Evolutionary conservation across 2,113 vertebrate genomes (phyloP).

Genomic region (Apeltes quadracus): DNA sequence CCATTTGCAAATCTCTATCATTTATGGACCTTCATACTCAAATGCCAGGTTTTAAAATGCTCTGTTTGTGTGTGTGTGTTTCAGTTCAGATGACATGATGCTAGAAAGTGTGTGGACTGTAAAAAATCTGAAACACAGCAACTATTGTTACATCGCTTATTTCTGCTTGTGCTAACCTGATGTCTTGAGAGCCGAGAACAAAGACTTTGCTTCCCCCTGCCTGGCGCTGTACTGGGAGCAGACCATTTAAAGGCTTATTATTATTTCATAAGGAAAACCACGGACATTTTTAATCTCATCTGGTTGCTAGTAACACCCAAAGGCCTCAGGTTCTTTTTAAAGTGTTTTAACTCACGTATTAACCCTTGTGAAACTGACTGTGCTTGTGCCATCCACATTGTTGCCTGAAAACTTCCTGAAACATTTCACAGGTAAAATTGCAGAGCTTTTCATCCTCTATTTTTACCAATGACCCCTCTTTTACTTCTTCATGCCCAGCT

Average conservation of each 20-base stretch:
- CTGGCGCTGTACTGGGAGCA: background rate
- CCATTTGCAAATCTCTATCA: constrained; percentile 75
- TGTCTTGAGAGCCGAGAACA: constrained; percentile 27
- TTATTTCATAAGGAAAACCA: constrained; percentile 28
- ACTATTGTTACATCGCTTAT: constrained; percentile 35
- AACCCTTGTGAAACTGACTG: too few relatives aligned
- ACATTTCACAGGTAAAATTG: too few relatives aligned
- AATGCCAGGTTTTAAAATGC: constrained; percentile 45
- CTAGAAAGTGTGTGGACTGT: constrained; percentile 30
- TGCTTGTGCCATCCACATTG: too few relatives aligned
- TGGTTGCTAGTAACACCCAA: too few relatives aligned
- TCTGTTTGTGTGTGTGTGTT: constrained; percentile 7
- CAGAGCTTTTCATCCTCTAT: too few relatives aligned
- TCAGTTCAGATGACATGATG: constrained; percentile 45
- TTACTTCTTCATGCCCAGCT: too few relatives aligned
- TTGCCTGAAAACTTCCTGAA: too few relatives aligned
- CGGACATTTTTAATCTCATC: too few relatives aligned
- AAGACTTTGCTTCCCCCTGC: background rate
- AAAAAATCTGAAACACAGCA: constrained; percentile 38
- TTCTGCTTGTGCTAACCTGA: constrained; percentile 6
- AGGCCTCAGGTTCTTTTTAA: too few relatives aligned
- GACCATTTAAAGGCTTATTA: constrained; percentile 14
- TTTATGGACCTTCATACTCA: constrained; percentile 61
- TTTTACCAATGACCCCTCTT: too few relatives aligned
- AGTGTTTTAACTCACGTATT: too few relatives aligned